These are phyloP conservation scores for Harpalus rufipes DNA, from an alignment of 2,888 invertebrate species.

Conservation along the genomic window DNA sequence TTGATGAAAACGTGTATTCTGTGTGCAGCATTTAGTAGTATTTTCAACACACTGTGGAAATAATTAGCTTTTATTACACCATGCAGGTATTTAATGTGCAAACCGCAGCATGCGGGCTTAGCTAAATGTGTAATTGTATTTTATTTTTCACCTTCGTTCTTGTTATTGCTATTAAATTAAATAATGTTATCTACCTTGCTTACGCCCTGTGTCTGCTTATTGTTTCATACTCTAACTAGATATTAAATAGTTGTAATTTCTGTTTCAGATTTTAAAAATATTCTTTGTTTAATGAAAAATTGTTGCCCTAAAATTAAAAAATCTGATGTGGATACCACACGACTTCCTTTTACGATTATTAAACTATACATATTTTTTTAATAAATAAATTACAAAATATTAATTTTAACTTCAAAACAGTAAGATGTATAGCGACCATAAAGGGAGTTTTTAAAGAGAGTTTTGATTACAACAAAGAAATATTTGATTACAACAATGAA, in stretches of 20 bases:
- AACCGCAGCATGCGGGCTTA: slow-evolving; percentile 18
- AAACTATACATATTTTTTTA: no score
- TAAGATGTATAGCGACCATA: no score
- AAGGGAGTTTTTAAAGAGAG: no score
- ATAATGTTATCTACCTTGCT: background rate
- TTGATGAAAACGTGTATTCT: background rate
- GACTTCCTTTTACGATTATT: no score
- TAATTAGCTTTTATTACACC: slow-evolving; percentile 34
- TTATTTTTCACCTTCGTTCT: slow-evolving; percentile 39
- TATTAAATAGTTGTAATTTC: background rate
- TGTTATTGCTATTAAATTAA: slow-evolving; percentile 41
- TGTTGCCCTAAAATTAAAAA: no score
- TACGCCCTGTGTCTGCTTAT: background rate
- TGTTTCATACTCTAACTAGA: slow-evolving; percentile 1
- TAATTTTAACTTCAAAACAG: no score
- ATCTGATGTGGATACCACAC: no score
- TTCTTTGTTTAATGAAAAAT: no score
- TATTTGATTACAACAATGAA: no score
- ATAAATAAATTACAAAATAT: no score
- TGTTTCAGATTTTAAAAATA: no score
- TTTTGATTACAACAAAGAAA: no score
- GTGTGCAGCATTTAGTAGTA: background rate
- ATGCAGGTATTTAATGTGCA: slow-evolving; percentile 45
- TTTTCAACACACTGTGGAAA: slow-evolving; percentile 24
- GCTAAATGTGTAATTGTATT: slow-evolving; percentile 38